Evolutionary conservation across 2,888 invertebrate genomes (phyloP).

Genomic region (Linnaemya vulpina): DNA sequence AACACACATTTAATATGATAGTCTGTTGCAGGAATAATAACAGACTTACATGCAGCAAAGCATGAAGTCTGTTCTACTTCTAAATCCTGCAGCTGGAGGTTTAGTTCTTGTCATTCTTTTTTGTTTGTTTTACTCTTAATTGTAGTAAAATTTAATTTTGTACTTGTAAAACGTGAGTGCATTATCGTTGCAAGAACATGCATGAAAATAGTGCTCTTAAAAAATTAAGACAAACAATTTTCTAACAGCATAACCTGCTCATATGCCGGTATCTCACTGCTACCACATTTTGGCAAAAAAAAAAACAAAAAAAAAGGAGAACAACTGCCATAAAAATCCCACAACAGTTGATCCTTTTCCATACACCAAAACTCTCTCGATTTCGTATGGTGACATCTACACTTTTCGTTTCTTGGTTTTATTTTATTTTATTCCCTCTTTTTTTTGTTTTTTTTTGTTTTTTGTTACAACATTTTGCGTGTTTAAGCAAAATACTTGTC

Average conservation of each 20-base stretch:
- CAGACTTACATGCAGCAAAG: slow-evolving; percentile 42
- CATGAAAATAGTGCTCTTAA: slow-evolving; percentile 36
- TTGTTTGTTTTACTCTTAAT: slow-evolving; percentile 4
- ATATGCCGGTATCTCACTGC: slow-evolving; percentile 44
- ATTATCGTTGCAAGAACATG: slow-evolving; percentile 63
- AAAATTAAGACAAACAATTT: slow-evolving; percentile 25
- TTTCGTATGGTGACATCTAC: slow-evolving; percentile 35
- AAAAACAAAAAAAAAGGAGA: background rate
- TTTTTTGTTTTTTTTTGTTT: background rate
- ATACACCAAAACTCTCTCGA: slow-evolving; percentile 36
- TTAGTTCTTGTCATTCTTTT: background rate
- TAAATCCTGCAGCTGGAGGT: slow-evolving; percentile 21
- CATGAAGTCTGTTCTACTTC: slow-evolving; percentile 27
- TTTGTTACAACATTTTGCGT: slow-evolving; percentile 58
- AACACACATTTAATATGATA: slow-evolving; percentile 36
- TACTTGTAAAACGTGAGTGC: slow-evolving; percentile 68
- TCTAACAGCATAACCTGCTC: slow-evolving; percentile 44
- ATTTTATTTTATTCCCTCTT: no score
- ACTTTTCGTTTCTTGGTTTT: background rate
- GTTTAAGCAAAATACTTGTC: slow-evolving; percentile 60
- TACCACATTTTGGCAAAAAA: slow-evolving; percentile 27
- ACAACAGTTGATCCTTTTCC: slow-evolving; percentile 43
- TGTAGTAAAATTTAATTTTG: slow-evolving; percentile 65
- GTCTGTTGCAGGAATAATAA: slow-evolving; percentile 56
- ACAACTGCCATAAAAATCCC: no score